A percentile compares a stretch with the other conserved stretches of the same genome.
phyloP scores from a whole-genome alignment of 1,140 invertebrate species.

The Drosophila chauvacae region DNA sequence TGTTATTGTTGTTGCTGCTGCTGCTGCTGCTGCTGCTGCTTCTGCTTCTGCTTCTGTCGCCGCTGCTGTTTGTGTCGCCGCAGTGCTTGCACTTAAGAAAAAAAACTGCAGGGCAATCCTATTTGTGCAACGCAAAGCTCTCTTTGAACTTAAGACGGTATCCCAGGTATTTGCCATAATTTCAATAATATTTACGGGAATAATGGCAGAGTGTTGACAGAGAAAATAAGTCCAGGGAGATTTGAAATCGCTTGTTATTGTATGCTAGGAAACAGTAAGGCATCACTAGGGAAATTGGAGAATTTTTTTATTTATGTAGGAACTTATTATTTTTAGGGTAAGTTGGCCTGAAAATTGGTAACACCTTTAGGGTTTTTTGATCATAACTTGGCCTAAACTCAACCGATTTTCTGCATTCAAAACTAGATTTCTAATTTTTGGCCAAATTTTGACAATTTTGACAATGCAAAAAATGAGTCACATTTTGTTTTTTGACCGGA shows the following conservation, averaged over 20 bases:
- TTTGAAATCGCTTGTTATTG: not conserved
- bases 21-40: slow-evolving; percentile 13
- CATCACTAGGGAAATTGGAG: not conserved
- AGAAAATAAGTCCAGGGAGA: not conserved
- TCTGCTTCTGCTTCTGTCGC: slow-evolving; percentile 10
- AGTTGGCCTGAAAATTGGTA: too few species aligned
- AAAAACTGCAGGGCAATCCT: slow-evolving; percentile 4
- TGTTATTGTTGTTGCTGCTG: slow-evolving; percentile 7
- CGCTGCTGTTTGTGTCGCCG: slow-evolving; percentile 9
- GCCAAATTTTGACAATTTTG: too few species aligned
- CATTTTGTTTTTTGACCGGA: too few species aligned
- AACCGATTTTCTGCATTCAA: too few species aligned
- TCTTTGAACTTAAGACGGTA: not conserved
- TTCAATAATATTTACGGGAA: slow-evolving; percentile 3
- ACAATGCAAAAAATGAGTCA: too few species aligned
- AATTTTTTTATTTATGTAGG: too few species aligned
- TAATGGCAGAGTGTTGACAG: not conserved
- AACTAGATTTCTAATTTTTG: too few species aligned
- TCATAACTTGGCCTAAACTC: too few species aligned
- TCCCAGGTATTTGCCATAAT: not conserved
- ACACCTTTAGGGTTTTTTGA: too few species aligned
- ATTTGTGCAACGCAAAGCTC: slow-evolving; percentile 14
- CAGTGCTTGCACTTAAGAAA: slow-evolving; percentile 11
- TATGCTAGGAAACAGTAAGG: not conserved
- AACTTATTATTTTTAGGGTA: too few species aligned